These are phyloP conservation scores for Sminthopsis crassicaudata DNA, from an alignment of 2,113 vertebrate genomes.

Conservation along the genomic window DNA sequence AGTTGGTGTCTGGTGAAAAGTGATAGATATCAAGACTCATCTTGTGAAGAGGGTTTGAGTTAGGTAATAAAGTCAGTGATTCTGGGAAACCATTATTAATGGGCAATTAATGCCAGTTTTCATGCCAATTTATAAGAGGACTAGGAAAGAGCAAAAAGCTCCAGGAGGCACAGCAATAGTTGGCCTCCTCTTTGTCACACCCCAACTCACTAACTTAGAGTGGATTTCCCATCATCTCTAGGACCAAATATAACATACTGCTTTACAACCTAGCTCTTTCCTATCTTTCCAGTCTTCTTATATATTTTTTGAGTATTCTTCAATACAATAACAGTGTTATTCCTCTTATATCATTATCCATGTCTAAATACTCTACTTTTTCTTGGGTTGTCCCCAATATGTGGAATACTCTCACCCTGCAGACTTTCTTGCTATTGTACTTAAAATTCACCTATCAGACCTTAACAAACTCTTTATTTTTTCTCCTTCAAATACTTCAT, in stretches of 20 bases:
- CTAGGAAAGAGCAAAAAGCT: neutral
- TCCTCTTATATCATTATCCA: neutral
- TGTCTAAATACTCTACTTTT: neutral
- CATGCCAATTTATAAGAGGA: neutral
- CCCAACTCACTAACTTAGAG: neutral
- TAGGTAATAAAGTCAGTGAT: neutral
- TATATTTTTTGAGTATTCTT: neutral
- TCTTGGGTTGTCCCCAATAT: neutral
- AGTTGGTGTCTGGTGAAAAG: neutral
- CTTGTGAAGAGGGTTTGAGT: neutral
- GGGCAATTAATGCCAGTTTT: neutral
- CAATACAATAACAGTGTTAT: neutral
- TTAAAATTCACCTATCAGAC: neutral
- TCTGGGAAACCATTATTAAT: neutral
- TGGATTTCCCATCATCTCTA: neutral
- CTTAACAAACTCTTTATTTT: neutral
- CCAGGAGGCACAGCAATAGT: neutral
- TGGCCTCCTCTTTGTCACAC: neutral
- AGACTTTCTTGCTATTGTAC: neutral
- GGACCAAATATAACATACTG: neutral
- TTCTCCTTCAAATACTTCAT: conserved; percentile 8
- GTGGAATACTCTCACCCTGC: neutral
- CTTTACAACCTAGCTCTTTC: neutral
- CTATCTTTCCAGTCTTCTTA: neutral
- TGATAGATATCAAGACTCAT: neutral